phyloP scores from a whole-genome alignment of 2,113 vertebrate genomes.

The Marmota flaviventris region DNA sequence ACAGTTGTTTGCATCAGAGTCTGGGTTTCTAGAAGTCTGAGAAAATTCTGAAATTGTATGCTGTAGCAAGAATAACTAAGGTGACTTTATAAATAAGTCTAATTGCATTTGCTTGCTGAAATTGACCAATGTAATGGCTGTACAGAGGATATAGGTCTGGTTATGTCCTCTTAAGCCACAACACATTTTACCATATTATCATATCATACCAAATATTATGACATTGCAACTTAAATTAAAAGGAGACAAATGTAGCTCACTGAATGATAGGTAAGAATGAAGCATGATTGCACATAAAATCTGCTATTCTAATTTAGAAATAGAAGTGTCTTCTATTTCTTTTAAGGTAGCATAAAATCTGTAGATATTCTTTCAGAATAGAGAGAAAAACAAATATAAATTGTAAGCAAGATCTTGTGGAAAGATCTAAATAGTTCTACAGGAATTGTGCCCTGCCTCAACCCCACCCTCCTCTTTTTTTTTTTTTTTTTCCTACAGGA shows the following conservation, averaged over 20 bases:
- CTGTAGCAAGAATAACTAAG: background rate
- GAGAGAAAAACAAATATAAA: conserved; percentile 11
- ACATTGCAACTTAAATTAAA: background rate
- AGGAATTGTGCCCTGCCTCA: background rate
- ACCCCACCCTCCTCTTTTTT: no score
- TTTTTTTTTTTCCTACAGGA: background rate
- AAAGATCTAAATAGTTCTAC: background rate
- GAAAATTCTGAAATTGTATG: conserved; percentile 22
- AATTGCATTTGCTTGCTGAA: background rate
- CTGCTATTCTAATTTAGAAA: background rate
- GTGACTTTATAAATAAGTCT: background rate
- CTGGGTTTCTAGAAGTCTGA: background rate
- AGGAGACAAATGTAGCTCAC: background rate
- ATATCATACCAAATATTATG: background rate
- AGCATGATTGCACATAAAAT: background rate
- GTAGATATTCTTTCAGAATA: background rate
- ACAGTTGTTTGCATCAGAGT: background rate
- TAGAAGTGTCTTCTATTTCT: background rate
- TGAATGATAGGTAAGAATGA: background rate
- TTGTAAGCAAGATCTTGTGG: background rate
- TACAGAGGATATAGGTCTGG: fast-evolving
- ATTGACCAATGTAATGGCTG: background rate
- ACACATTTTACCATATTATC: background rate
- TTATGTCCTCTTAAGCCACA: background rate
- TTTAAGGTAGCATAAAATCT: conserved; percentile 1